Percentiles rank a stretch among this genome's conserved stretches.
These are phyloP conservation scores for Amblyteles armatorius DNA, from an alignment of 2,888 invertebrate species.

Conservation along the genomic window DNA sequence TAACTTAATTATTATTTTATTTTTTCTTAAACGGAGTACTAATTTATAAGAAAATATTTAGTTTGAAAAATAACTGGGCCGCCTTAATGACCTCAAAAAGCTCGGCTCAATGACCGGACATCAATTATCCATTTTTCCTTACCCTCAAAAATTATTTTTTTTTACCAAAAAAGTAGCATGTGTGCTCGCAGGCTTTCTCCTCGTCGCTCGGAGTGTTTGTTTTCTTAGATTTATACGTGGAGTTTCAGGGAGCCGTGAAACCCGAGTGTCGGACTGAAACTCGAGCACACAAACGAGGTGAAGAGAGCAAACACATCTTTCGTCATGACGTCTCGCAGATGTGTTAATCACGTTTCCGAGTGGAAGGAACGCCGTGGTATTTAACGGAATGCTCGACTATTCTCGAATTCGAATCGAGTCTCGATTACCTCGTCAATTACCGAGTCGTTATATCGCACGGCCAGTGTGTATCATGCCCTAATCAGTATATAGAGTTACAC, in stretches of 20 bases:
- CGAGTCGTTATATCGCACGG: not conserved
- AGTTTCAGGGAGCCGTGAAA: slow-evolving; percentile 44
- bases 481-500: slow-evolving; percentile 52
- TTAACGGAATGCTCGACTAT: slow-evolving; percentile 1
- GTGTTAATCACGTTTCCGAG: slow-evolving; percentile 46
- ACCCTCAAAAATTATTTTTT: not conserved
- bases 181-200: slow-evolving; percentile 24
- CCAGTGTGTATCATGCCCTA: slow-evolving; percentile 20
- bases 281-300: slow-evolving; percentile 22
- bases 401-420: slow-evolving; percentile 20
- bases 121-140: slow-evolving; percentile 12
- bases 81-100: not conserved
- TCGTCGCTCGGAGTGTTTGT: slow-evolving; percentile 3
- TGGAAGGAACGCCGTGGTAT: slow-evolving; percentile 10
- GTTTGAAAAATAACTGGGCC: not conserved
- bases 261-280: slow-evolving; percentile 30
- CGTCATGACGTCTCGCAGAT: slow-evolving; percentile 41
- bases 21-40: not conserved
- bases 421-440: slow-evolving; percentile 43
- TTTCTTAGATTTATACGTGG: slow-evolving; percentile 25
- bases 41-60: not conserved
- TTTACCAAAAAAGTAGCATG: not conserved
- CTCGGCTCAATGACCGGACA: not conserved
- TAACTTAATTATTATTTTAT: too few species aligned
- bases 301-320: slow-evolving; percentile 46